Conservation (phyloP, 2,888 invertebrate species). For the Philereme transversata region DNA sequence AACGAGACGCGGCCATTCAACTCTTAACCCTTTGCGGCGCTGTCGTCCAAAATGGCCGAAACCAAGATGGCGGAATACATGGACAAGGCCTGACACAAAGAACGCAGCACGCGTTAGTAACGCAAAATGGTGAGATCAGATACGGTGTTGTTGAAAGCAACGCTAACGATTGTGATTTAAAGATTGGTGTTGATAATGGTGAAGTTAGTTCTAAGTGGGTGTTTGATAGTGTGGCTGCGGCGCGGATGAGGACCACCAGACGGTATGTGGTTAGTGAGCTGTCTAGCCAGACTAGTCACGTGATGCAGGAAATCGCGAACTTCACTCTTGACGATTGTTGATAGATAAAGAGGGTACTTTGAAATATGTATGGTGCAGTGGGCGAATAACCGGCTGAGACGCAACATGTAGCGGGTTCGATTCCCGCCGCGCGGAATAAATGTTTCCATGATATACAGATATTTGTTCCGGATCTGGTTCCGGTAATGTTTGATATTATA, state of each 20-base stretch:
- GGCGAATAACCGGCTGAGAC: too few relatives aligned
- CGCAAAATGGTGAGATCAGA: conserved; percentile 26
- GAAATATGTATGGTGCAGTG: too few relatives aligned
- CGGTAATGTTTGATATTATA: too few relatives aligned
- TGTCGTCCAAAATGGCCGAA: conserved; percentile 38
- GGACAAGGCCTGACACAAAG: conserved; percentile 27
- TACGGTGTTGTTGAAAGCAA: conserved; percentile 16
- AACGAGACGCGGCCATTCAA: conserved; percentile 54
- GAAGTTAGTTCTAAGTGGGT: conserved; percentile 70
- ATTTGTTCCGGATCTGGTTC: too few relatives aligned
- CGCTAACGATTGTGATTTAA: conserved; percentile 49
- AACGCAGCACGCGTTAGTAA: conserved; percentile 15
- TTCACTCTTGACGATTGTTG: conserved; percentile 23
- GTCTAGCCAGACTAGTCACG: conserved; percentile 13
- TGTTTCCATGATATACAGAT: too few relatives aligned
- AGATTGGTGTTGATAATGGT: conserved; percentile 52
- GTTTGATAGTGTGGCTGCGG: conserved; percentile 69
- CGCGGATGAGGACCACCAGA: conserved; percentile 62
- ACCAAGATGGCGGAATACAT: conserved; percentile 26
- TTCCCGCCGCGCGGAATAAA: too few relatives aligned
- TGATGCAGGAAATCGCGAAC: conserved; percentile 13
- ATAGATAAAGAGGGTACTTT: background rate
- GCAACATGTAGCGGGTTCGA: too few relatives aligned
- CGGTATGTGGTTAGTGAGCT: conserved; percentile 51
- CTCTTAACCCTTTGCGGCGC: conserved; percentile 68